Evolutionary conservation across 2,888 invertebrate genomes (phyloP), one percentile per base, ranked within the genome.

Genomic region (Amiota mariae): DNA sequence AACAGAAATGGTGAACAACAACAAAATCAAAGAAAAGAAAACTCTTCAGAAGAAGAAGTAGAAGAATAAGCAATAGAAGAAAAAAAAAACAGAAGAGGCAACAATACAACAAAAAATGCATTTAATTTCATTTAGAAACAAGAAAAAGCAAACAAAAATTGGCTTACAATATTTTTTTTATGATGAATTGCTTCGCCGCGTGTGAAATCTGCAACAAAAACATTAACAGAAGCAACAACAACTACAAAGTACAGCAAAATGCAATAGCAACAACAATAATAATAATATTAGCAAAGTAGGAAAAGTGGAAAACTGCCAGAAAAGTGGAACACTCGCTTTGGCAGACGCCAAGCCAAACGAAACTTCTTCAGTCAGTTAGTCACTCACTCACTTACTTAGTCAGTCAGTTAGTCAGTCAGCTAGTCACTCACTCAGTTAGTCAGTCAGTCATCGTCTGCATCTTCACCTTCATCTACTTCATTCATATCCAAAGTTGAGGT

Each of bases 111-210:
- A 49, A 67, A 67, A 67, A 67, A 18, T 67, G 64, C 64, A 64
- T 82, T 82, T 82, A 80, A 80, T 81, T 82, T 82, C 80, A 82
- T 82, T 81, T 77, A 71, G 73, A 77, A 61, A 71, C 18, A 56
- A 77, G 80, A 77, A 82, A 82, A 80, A 78, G 76, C 80, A 73
- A 13, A 47, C 24, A 20, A 46, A 82, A 82, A 82, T 82, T 80
- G 81, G 77, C 81, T 81, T 78, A 76, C 82, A 84, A 83, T 84
- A 83, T 82, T 85, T 85, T 85, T 85, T 80, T 82, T 84, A 85
- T 85, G 84, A 85, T 84, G 82, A 85, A 84, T 85, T 85, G 82
- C 84, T 81, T 85, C 80, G 84, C 82, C 81, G 84, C 82, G 85
- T 85, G 84, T 84, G 85, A 82, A 85, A 84, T 84, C 82, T 81